Evolutionary conservation across 2,888 invertebrate genomes (phyloP).

Genomic region (Flexamia atlantica): DNA sequence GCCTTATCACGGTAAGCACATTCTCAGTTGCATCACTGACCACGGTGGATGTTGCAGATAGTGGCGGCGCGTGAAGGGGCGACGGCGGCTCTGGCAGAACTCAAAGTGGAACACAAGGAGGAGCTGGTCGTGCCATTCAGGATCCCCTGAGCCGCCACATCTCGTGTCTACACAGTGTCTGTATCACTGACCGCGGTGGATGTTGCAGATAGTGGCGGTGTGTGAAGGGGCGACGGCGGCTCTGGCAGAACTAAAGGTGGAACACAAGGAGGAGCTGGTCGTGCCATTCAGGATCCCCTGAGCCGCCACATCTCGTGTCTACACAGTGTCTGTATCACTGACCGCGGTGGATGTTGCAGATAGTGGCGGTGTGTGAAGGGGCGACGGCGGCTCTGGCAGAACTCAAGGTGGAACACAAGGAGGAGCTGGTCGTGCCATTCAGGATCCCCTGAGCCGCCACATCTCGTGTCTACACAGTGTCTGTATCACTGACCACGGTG

Average conservation of each 20-base stretch:
- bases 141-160: conserved; percentile 78
- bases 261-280: conserved; percentile 93
- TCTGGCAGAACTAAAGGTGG: conserved; percentile 88
- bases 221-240: conserved; percentile 84
- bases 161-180: neutral
- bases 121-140: conserved; percentile 93
- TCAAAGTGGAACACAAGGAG: conserved; percentile 93
- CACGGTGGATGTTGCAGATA: conserved; percentile 80
- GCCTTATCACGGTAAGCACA: no score
- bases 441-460: conserved; percentile 81
- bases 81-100: conserved; percentile 84
- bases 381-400: conserved; percentile 86
- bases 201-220: conserved; percentile 83
- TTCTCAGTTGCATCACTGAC: no score
- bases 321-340: no score
- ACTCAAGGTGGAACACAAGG: conserved; percentile 92
- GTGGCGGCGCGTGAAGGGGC: conserved; percentile 83
- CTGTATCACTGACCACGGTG: neutral
- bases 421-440: conserved; percentile 94
- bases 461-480: neutral
- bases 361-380: conserved; percentile 82
- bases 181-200: neutral
- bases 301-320: conserved; percentile 67
- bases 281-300: conserved; percentile 91
- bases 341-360: conserved; percentile 78